Conservation (phyloP, 2,797 vertebrate genomes). For the Acanthurus lineatus region DNA sequence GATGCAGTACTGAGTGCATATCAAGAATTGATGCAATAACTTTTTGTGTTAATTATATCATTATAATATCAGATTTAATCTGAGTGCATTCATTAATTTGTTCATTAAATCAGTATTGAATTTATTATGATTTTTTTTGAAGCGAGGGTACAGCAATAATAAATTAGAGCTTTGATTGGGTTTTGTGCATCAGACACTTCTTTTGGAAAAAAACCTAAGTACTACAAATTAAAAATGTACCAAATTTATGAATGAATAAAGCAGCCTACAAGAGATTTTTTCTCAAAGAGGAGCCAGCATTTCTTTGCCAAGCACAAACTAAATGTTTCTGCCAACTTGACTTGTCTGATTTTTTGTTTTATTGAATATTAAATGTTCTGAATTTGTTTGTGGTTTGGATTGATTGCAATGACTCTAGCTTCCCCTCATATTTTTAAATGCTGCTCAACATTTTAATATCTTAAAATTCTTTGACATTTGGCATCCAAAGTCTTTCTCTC, state of each 20-base stretch:
- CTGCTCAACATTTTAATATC: conserved; percentile 7
- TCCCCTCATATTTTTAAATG: background rate
- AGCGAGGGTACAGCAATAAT: conserved; percentile 8
- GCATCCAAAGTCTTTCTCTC: conserved; percentile 11
- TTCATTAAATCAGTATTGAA: conserved; percentile 23
- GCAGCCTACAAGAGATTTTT: conserved; percentile 17
- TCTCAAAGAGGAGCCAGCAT: conserved; percentile 38
- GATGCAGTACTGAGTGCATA: conserved; percentile 5
- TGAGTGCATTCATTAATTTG: conserved; percentile 21
- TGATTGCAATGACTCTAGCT: background rate
- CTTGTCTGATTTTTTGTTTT: conserved; percentile 25
- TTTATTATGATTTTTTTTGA: conserved; percentile 16
- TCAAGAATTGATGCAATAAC: conserved; percentile 44
- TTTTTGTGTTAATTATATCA: conserved; percentile 37
- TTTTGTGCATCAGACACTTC: conserved; percentile 18
- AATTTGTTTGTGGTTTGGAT: conserved; percentile 9
- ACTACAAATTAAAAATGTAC: conserved; percentile 18
- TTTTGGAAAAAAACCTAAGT: background rate
- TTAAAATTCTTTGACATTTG: conserved; percentile 26
- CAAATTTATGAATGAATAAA: conserved; percentile 22
- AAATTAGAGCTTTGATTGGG: conserved; percentile 24
- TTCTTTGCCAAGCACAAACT: conserved; percentile 38
- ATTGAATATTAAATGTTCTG: conserved; percentile 15
- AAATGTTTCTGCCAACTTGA: conserved; percentile 11
- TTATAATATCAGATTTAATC: conserved; percentile 45